These are phyloP conservation scores for Strix aluco DNA, from an alignment of 2,113 vertebrate species.

Conservation along the genomic window DNA sequence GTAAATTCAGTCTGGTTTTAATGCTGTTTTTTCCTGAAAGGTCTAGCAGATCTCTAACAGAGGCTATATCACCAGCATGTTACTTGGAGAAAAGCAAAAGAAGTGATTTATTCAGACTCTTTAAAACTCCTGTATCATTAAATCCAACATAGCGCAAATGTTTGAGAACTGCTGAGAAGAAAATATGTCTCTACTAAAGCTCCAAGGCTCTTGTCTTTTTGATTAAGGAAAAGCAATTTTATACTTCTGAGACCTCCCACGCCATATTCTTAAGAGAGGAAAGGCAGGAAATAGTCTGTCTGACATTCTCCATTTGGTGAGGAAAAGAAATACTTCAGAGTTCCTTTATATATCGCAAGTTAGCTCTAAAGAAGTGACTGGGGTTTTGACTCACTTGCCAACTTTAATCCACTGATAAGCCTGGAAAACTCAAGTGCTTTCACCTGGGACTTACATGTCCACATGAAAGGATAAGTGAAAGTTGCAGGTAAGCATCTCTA, in stretches of 20 bases:
- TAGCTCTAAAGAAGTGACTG: neutral
- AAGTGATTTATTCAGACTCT: neutral
- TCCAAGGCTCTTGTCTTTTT: neutral
- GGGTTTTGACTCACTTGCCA: neutral
- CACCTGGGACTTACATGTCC: neutral
- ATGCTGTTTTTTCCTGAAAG: neutral
- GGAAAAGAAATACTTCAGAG: neutral
- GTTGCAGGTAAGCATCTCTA: neutral
- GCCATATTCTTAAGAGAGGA: neutral
- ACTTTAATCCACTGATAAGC: neutral
- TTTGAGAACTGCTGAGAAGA: conserved; percentile 7
- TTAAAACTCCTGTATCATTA: neutral
- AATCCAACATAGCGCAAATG: neutral
- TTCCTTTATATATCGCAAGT: neutral
- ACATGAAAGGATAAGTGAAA: neutral
- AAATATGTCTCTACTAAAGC: conserved; percentile 23
- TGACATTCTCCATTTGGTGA: neutral
- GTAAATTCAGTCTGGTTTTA: neutral
- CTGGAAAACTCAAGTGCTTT: neutral
- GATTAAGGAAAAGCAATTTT: conserved; percentile 31
- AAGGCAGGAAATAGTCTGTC: neutral
- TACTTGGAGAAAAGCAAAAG: neutral
- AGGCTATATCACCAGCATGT: neutral
- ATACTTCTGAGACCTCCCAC: conserved; percentile 1
- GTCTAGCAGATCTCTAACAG: neutral